Conservation (phyloP, 2,113 vertebrate species). For the Rhea pennata region DNA sequence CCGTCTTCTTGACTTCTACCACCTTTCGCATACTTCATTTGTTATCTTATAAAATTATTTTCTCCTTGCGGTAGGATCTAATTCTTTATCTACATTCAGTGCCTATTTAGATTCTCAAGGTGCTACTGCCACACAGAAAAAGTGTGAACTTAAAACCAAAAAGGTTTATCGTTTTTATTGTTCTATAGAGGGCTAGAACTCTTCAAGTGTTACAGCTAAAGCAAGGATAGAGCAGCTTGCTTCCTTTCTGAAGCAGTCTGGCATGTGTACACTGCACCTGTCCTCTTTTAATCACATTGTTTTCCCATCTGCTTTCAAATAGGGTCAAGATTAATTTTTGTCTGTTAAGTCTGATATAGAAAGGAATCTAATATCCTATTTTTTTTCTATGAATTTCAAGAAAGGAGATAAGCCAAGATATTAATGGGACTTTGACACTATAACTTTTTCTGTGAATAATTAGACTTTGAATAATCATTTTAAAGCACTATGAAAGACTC, state of each 20-base stretch:
- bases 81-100: not conserved
- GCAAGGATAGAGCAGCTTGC: conserved; percentile 31
- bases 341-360: not conserved
- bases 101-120: not conserved
- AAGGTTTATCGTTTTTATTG: not conserved
- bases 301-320: conserved; percentile 49
- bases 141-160: not conserved
- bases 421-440: not conserved
- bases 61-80: not conserved
- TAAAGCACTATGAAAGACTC: not conserved
- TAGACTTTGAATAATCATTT: not conserved
- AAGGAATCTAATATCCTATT: conserved; percentile 1
- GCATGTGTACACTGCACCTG: not conserved
- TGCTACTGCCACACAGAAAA: not conserved
- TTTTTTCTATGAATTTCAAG: conserved; percentile 19
- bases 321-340: not conserved
- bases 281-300: conserved; percentile 3
- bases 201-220: not conserved
- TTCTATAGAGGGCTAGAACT: conserved; percentile 5
- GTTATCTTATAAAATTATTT: not conserved
- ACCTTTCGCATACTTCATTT: not conserved
- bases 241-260: conserved; percentile 2
- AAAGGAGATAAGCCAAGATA: not conserved
- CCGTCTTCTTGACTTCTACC: not conserved
- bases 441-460: not conserved